A percentile compares a stretch with the other conserved stretches of the same genome.
phyloP scores from a whole-genome alignment of 2,797 vertebrate species.

The Podarcis siculus region DNA sequence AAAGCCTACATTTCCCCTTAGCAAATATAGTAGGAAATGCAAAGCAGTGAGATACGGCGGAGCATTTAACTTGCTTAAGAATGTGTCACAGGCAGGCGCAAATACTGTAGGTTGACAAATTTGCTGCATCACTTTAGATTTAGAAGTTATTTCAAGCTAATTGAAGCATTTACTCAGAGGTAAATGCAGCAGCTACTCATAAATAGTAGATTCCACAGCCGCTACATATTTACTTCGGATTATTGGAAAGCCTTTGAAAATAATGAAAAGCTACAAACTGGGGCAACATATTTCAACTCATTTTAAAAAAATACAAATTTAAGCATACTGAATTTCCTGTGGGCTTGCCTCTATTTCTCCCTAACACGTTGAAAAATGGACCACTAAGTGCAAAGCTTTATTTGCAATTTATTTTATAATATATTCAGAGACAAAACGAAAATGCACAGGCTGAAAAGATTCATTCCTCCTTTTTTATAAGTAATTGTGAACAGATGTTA shows the following conservation, averaged over 20 bases:
- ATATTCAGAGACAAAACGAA: slow-evolving; percentile 45
- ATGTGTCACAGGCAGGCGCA: slow-evolving; percentile 10
- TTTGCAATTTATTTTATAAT: slow-evolving; percentile 48
- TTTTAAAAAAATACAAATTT: background rate
- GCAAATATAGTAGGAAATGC: slow-evolving; percentile 21
- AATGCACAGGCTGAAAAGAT: slow-evolving; percentile 47
- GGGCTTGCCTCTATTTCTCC: slow-evolving; percentile 40
- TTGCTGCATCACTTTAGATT: slow-evolving; percentile 3
- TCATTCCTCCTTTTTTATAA: slow-evolving; percentile 64
- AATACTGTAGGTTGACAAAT: slow-evolving; percentile 5
- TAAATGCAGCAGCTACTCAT: background rate
- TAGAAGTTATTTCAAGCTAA: slow-evolving; percentile 17
- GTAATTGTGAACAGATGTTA: slow-evolving; percentile 68
- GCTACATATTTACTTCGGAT: slow-evolving; percentile 25
- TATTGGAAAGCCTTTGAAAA: background rate
- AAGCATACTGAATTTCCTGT: slow-evolving; percentile 38
- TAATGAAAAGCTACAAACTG: slow-evolving; percentile 36
- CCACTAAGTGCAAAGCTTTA: slow-evolving; percentile 53
- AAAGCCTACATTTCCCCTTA: background rate
- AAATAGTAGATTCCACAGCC: slow-evolving; percentile 20
- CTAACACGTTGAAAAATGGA: slow-evolving; percentile 57
- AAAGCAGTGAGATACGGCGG: background rate
- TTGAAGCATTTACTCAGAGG: slow-evolving; percentile 15
- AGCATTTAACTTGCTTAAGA: background rate
- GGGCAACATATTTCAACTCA: slow-evolving; percentile 20